Evolutionary conservation across 2,797 vertebrate species (phyloP), one percentile per base, ranked within the genome.

Genomic region (Dipus sagitta): DNA sequence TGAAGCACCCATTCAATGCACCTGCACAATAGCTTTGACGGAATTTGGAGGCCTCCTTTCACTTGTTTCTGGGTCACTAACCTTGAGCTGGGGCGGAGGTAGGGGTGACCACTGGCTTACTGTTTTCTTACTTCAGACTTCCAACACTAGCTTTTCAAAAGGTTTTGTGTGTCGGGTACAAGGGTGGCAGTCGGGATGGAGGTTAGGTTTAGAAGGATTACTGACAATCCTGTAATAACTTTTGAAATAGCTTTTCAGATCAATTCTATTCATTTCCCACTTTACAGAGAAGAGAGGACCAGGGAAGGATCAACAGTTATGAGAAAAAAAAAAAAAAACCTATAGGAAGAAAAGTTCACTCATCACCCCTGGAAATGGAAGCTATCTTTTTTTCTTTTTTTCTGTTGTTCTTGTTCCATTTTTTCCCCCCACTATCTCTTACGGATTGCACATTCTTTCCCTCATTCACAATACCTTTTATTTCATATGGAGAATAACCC

Each of bases 191-290:
- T 52, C 26, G 78, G 88, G 93, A 84, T 0, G 24, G 91, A 93
- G 90, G 95, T 95, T 95, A 95, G 95, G 93, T 96, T 96, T 94
- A 96, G 95, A 95, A 94, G 96, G 95, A 96, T 97, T 97, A 97
- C 96, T 93, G 95, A 88, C 96, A 97, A 96, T 97, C 96, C 96
- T 34, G 80, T 97, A 96, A 97, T 97, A 97, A 97, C 93, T 96
- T 96, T 95, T 96, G 95, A 97, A 97, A 97, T 97, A 96, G 96
- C 95, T 97, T 96, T 96, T 96, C 94, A 94, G 95, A 96, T 97
- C 96, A 96, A 97, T 96, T 96, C 95, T 88, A 96, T 96, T 96
- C 96, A 96, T 95, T 96, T 96, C 90, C 95, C 93, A 95, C 94
- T 97, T 96, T 96, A 93, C 79, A 88, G 95, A 95, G 92, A 95